These are phyloP conservation scores for Cephus spinipes DNA, from an alignment of 2,888 invertebrate species.

Conservation along the genomic window DNA sequence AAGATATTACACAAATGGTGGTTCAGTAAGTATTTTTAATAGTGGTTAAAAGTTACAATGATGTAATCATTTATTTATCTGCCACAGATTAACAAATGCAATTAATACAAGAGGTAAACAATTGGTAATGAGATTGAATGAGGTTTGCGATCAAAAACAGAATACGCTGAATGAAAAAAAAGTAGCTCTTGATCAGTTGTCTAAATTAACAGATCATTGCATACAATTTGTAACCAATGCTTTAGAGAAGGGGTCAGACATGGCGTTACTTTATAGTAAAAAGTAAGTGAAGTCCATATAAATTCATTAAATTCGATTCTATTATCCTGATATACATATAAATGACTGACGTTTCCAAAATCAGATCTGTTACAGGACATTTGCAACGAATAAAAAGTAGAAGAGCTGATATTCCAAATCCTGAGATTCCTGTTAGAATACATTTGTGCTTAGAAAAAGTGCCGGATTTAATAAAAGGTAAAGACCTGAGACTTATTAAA, in stretches of 20 bases:
- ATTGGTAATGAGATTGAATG: slow-evolving; percentile 82
- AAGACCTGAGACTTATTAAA: slow-evolving; percentile 16
- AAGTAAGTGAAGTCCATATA: slow-evolving; percentile 69
- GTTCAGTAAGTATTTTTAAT: slow-evolving; percentile 74
- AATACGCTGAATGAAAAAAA: slow-evolving; percentile 88
- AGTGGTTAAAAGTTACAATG: neutral
- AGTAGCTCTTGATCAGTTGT: slow-evolving; percentile 83
- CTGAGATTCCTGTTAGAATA: slow-evolving; percentile 88
- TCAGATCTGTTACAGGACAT: slow-evolving; percentile 72
- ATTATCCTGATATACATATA: neutral
- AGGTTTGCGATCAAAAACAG: slow-evolving; percentile 81
- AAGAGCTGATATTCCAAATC: slow-evolving; percentile 89
- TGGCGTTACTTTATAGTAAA: slow-evolving; percentile 86
- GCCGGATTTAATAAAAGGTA: slow-evolving; percentile 82
- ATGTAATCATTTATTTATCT: neutral
- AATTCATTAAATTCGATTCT: neutral
- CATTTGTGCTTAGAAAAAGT: slow-evolving; percentile 84
- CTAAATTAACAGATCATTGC: slow-evolving; percentile 89
- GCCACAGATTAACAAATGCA: slow-evolving; percentile 79
- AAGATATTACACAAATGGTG: slow-evolving; percentile 89
- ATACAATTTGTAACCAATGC: slow-evolving; percentile 86
- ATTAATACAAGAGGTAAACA: slow-evolving; percentile 87
- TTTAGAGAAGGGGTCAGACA: slow-evolving; percentile 83
- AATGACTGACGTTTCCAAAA: slow-evolving; percentile 7
- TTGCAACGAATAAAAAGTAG: slow-evolving; percentile 85